Conservation (phyloP, 2,888 invertebrate genomes). For the Saturnia pavonia region DNA sequence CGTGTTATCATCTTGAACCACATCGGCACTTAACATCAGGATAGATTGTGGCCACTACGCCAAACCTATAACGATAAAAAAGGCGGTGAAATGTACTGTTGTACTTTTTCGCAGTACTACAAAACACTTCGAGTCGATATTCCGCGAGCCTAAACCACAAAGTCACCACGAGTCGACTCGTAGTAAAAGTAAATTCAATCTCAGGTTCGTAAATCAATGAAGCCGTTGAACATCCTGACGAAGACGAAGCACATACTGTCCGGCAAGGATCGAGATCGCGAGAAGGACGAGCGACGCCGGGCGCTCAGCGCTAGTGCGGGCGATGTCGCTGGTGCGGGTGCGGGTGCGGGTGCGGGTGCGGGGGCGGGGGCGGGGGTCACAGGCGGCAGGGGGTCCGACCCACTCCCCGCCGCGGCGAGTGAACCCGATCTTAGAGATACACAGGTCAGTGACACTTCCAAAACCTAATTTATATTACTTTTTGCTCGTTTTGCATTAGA, state of each 20-base stretch:
- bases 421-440: slow-evolving; percentile 84
- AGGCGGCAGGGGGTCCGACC: slow-evolving; percentile 42
- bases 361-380: slow-evolving; percentile 50
- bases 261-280: slow-evolving; percentile 47
- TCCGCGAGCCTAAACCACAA: too few species aligned
- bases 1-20: too few species aligned
- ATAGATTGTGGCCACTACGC: too few species aligned
- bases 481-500: not conserved
- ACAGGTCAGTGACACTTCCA: slow-evolving; percentile 50
- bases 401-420: slow-evolving; percentile 80
- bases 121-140: too few species aligned
- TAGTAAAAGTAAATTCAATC: not conserved
- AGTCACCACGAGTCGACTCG: too few species aligned
- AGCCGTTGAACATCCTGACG: slow-evolving; percentile 62
- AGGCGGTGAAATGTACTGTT: too few species aligned
- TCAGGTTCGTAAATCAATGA: slow-evolving; percentile 67
- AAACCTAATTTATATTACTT: not conserved
- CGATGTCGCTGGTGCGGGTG: slow-evolving; percentile 64
- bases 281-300: slow-evolving; percentile 47
- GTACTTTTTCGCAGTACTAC: too few species aligned
- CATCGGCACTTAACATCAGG: too few species aligned
- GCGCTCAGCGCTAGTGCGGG: slow-evolving; percentile 62
- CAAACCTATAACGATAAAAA: too few species aligned
- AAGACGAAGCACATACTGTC: slow-evolving; percentile 62
- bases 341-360: slow-evolving; percentile 72